These are phyloP conservation scores for Silurus meridionalis DNA, from an alignment of 2,113 vertebrate species.

Conservation along the genomic window DNA sequence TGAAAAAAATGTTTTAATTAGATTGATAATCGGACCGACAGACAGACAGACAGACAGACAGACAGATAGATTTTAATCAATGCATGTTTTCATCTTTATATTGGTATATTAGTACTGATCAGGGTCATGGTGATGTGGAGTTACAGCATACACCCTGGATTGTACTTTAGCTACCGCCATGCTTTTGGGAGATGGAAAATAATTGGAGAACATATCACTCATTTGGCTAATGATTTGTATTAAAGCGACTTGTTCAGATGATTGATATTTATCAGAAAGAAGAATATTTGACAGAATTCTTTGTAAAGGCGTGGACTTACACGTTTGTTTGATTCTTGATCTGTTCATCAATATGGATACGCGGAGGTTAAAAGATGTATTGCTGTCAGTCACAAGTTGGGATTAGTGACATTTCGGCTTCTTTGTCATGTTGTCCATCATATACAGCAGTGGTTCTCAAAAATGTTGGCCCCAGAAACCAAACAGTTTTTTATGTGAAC, in stretches of 20 bases:
- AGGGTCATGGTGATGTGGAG: not conserved
- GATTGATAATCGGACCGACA: not conserved
- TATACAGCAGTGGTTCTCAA: not conserved
- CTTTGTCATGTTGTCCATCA: conserved; percentile 20
- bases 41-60: not conserved
- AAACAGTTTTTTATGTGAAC: not conserved
- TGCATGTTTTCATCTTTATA: not conserved
- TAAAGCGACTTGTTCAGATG: not conserved
- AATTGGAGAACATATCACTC: not conserved
- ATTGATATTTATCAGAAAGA: not conserved
- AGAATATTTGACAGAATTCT: not conserved
- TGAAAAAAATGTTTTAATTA: not conserved
- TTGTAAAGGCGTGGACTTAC: not conserved
- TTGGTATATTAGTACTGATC: not conserved
- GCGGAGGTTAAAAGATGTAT: not conserved
- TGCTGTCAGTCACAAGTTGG: not conserved
- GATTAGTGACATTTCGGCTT: not conserved
- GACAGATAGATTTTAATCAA: not conserved
- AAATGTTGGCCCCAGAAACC: not conserved
- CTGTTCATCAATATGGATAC: not conserved
- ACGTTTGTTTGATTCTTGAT: not conserved
- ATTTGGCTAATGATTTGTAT: not conserved
- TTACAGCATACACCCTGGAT: not conserved
- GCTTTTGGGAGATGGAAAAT: not conserved
- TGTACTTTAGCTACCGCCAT: not conserved